These are phyloP conservation scores for Morpho achilles DNA, from an alignment of 2,888 invertebrate species.

Conservation along the genomic window DNA sequence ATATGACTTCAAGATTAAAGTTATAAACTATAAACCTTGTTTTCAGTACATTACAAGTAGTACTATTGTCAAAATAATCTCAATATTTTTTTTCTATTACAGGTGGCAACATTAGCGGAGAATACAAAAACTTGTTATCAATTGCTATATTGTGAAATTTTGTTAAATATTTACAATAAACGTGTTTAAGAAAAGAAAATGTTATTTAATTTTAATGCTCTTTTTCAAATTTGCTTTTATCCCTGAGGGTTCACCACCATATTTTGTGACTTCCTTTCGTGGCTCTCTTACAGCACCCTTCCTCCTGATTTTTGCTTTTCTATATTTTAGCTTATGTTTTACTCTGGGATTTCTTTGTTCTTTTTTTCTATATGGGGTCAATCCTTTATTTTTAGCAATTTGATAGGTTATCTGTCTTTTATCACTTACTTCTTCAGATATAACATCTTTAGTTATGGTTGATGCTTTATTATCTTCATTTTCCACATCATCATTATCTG, in stretches of 20 bases:
- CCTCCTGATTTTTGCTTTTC: constrained; percentile 94
- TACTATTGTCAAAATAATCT: neutral
- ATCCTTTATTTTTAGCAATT: constrained; percentile 97
- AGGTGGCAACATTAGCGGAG: constrained; percentile 67
- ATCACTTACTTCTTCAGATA: constrained; percentile 57
- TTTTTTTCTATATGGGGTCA: constrained; percentile 94
- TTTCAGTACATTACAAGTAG: too few species aligned
- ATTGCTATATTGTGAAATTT: constrained; percentile 46
- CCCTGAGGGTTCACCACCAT: constrained; percentile 96
- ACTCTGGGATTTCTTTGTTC: constrained; percentile 96
- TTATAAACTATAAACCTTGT: too few species aligned
- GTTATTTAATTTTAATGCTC: constrained; percentile 91
- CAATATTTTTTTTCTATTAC: constrained; percentile 40
- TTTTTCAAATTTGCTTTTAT: constrained; percentile 94
- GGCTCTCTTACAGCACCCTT: constrained; percentile 95
- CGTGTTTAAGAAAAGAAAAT: constrained; percentile 28
- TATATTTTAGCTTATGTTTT: constrained; percentile 94
- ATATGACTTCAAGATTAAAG: too few species aligned
- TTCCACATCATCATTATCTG: constrained; percentile 61
- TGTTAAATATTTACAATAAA: constrained; percentile 28
- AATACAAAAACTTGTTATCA: constrained; percentile 7
- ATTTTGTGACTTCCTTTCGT: constrained; percentile 88
- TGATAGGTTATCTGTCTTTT: constrained; percentile 94
- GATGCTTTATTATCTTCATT: constrained; percentile 52
- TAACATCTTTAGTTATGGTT: constrained; percentile 22